Evolutionary conservation across 1,140 invertebrate species (phyloP), one percentile per base, ranked within the genome.

Genomic region (Dendrolimus punctatus): DNA sequence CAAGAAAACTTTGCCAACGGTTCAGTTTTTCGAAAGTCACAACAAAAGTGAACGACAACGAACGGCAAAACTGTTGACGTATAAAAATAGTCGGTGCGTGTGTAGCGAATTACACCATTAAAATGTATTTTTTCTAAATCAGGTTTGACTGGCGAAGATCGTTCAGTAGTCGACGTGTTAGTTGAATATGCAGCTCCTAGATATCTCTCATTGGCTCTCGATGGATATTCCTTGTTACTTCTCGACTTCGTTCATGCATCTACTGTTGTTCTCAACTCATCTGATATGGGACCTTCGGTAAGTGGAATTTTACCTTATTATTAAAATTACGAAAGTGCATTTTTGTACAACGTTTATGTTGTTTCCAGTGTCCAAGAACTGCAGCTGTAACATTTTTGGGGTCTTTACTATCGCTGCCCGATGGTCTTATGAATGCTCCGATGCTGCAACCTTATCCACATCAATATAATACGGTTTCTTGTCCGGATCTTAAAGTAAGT

Each of bases 361-460:
- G 40, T 6, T 57, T 60, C 2, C 72, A 95, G 91, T 93, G 94
- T 55, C 96, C 97, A 2, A 90, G 96, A 57, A 93, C 93, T 8
- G 97, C 99, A 76, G 96, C 97, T 1, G 91, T 97, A n/a, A 95
- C 96, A 0, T 93, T 99, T 47, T 87, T 99, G 6, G 96, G 96
- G 2, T 93, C 94, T 0, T 83, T 99, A 44, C 85, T 98, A 23
- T 94, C 94, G 60, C 91, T 97, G 54, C 94, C 96, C 0, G 90
- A 93, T 58, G 91, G 93, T 44, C 89, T 94, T 54, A 89, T 91
- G 67, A 92, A 93, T 57, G 89, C 96, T 7, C 93, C 94, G 2
- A 93, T 96, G 60, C 87, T 99, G 47, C 92, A 98, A 76, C 94
- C 95, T 0, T 91, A 91, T 57, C 86, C 90, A 39, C 76, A 88